A percentile compares a stretch with the other conserved stretches of the same genome.
Evolutionary conservation across 1,140 invertebrate species (phyloP).

Genomic region (Prorops nasuta): DNA sequence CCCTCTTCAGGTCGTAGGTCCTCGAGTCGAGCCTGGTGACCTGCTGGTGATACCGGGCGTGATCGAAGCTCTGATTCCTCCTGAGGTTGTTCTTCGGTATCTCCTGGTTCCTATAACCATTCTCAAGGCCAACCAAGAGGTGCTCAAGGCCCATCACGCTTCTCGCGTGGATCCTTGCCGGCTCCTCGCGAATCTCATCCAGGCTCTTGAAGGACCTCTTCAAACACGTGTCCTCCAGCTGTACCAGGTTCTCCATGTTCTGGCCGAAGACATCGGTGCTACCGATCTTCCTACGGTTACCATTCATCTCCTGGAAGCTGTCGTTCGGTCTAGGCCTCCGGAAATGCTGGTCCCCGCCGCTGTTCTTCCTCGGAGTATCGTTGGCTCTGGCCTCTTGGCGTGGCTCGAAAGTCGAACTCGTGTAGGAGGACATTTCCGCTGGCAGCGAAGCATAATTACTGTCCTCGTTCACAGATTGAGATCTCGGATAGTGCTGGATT

Average conservation of each 20-base stretch:
- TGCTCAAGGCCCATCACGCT: slow-evolving; percentile 31
- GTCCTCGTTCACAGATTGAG: slow-evolving; percentile 33
- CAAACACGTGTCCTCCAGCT: slow-evolving; percentile 30
- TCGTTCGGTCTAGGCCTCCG: slow-evolving; percentile 13
- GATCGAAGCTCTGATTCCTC: slow-evolving; percentile 51
- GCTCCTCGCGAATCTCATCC: slow-evolving; percentile 46
- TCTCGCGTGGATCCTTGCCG: slow-evolving; percentile 27
- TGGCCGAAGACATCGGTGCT: slow-evolving; percentile 46
- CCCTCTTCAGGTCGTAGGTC: slow-evolving; percentile 42
- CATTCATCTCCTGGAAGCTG: slow-evolving; percentile 10
- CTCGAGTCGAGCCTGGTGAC: slow-evolving; percentile 34
- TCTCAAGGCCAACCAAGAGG: slow-evolving; percentile 20
- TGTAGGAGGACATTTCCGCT: slow-evolving; percentile 41
- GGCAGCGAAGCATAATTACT: slow-evolving; percentile 39
- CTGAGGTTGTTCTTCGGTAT: slow-evolving; percentile 23
- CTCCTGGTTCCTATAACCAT: slow-evolving; percentile 5
- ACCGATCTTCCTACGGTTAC: slow-evolving; percentile 34
- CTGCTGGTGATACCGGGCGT: slow-evolving; percentile 31
- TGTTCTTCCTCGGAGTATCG: slow-evolving; percentile 1
- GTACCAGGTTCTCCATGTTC: slow-evolving; percentile 47
- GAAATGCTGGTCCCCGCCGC: background rate
- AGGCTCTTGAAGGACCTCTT: slow-evolving; percentile 43
- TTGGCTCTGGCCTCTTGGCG: slow-evolving; percentile 17
- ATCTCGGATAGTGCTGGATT: slow-evolving; percentile 40
- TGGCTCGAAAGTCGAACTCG: slow-evolving; percentile 42